Base-by-base conservation (phyloP, 2,113 vertebrate genomes). In the Xiphophorus couchianus region DNA sequence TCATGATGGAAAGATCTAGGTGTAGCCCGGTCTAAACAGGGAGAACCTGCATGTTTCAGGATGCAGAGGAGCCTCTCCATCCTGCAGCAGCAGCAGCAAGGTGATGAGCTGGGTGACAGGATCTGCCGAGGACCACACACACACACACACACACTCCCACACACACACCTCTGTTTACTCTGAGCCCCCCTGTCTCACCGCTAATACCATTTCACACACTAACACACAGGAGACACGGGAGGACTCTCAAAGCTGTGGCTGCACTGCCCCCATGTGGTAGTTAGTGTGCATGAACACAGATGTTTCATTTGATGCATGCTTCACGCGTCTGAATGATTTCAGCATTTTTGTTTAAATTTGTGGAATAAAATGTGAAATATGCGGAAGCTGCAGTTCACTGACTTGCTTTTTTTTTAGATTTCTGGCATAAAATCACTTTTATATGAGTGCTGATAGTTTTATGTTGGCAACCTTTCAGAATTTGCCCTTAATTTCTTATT, bases 231-330 rank as follows among this genome's bases (percentile, higher is more conserved):
- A 1, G 31, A 30, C 27, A 39, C 1, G n/a, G 58, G 19, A 33
- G 58, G 51, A 11, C 28, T 25, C 33, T 73, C 66, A 88, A 92
- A 86, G 60, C 54, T 85, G 84, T 76, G 86, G 39, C 79, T 84
- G 44, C 31, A 88, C 89, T 94, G 93, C 91, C 94, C 86, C 78
- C 92, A 67, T 77, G 92, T 83, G 94, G 91, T 25, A 0, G 39
- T 44, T 1, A 7, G 5, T 5, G 31, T 0, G 19, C 29, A 81
- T 6, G 51, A 2, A 39, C 33, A 37, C 4, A 37, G 2, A 6
- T 31, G 5, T 8, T 54, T 1, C 51, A 54, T 15, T 15, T 51
- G 19, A 51, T 51, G 44, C 5, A 5, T 4, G 44, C 44, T 51
- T 39, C 12, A 13, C 48, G 9, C 17, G 7, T 19, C 22, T 58